Conservation (phyloP, 2,113 vertebrate species). For the Passer domesticus region DNA sequence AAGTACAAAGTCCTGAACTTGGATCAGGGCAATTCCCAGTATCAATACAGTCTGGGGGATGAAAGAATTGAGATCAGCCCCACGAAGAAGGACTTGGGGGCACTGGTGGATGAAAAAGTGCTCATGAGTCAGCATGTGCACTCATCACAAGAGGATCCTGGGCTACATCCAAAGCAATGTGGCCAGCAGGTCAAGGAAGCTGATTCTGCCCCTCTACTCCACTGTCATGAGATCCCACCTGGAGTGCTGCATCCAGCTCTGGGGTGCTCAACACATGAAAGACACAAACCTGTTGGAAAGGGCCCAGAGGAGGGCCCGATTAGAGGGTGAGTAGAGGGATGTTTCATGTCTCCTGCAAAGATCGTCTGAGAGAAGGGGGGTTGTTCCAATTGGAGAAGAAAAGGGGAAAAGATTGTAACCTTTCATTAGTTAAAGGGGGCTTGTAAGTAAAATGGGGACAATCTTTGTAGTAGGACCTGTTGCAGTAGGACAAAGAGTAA, state of each 20-base stretch:
- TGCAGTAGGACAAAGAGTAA: not conserved
- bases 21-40: too few relatives aligned
- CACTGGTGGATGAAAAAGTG: not conserved
- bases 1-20: not conserved
- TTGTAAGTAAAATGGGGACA: not conserved
- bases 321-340: not conserved
- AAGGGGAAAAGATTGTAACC: not conserved
- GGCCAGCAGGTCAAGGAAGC: not conserved
- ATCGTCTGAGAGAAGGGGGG: not conserved
- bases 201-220: not conserved
- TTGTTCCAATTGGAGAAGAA: not conserved
- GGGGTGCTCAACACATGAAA: not conserved
- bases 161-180: not conserved
- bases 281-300: not conserved
- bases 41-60: not conserved
- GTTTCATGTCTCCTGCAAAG: not conserved
- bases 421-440: not conserved
- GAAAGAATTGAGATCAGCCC: not conserved
- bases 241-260: not conserved
- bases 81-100: not conserved
- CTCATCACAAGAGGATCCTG: not conserved
- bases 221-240: not conserved
- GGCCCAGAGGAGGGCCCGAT: fast-evolving
- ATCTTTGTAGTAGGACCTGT: not conserved
- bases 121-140: fast-evolving